phyloP scores from a whole-genome alignment of 2,797 vertebrate species.

The Taeniopygia guttata region DNA sequence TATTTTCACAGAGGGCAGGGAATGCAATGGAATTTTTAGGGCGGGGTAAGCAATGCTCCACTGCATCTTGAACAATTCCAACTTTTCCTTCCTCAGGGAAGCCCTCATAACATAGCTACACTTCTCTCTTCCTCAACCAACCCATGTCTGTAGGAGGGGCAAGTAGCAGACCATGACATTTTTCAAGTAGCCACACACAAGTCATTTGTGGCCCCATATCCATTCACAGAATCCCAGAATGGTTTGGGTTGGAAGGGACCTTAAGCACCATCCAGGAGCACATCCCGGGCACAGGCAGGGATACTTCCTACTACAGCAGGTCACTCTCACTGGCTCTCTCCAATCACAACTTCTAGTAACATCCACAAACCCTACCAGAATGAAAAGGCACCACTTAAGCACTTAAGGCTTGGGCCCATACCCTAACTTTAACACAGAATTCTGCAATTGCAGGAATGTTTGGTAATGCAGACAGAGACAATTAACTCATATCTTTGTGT shows the following conservation, averaged over 20 bases:
- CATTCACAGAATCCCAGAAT: neutral
- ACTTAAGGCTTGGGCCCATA: neutral
- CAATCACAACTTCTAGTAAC: neutral
- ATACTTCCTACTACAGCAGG: neutral
- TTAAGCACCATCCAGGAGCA: neutral
- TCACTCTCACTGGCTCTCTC: neutral
- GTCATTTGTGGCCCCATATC: neutral
- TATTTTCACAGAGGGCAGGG: neutral
- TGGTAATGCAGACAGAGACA: neutral
- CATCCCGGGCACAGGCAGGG: neutral
- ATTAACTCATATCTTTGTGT: neutral
- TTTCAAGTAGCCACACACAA: neutral
- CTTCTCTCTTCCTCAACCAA: neutral
- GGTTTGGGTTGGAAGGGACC: neutral
- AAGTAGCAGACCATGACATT: rapidly evolving
- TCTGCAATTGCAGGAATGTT: neutral
- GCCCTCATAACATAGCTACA: neutral
- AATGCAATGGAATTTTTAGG: neutral
- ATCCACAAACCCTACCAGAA: neutral
- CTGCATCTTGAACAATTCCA: neutral
- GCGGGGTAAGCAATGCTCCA: neutral
- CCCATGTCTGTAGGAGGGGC: neutral
- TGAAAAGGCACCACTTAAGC: neutral
- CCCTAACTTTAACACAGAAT: neutral
- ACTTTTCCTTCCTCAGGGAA: neutral